Evolutionary conservation across 2,888 invertebrate genomes (phyloP), one percentile per base, ranked within the genome.

Genomic region (Lasioglossum calceatum): DNA sequence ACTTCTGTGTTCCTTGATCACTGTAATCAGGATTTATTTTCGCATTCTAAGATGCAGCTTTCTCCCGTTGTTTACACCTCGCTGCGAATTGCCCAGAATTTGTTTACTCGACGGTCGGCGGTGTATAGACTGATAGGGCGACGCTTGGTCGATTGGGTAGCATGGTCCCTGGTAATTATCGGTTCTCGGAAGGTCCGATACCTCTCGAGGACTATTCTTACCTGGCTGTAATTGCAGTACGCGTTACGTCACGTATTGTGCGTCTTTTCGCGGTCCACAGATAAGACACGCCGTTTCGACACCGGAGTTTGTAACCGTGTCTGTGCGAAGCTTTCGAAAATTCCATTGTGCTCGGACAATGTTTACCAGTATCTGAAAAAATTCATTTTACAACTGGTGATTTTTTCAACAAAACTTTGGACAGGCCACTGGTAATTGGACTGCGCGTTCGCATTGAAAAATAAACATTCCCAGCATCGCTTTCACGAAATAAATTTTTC

Each of bases 71-170:
- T 85, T 79, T 85, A 85, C 75, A 64, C 32, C 16, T 64, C 36
- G 71, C 78, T 32, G 44, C 54, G 71, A 54, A 79, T 85, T 79
- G 64, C 64, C 44, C 4, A 79, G 64, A 85, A 79, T 85, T 85
- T 85, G 85, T 85, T 85, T 85, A 85, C 85, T 27, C 50, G 42
- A 54, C 61, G 8, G 19, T 44, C 14, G n/a, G 12, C 32, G 16
- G 39, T 4, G 74, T 44, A 27, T 5, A 44, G 32, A 39, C 2
- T 14, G 54, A 19, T 42, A 16, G n/a, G 42, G 32, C 42, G 67
- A 81, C 80, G 50, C n/a, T 64, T 47, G n/a, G 10, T 19, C 61
- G 2, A 61, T n/a, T 23, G 42, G 44, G 1, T 7, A 16, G 27
- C 10, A 32, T 16, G 72, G 50, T 47, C 36, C 16, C 12, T 58